phyloP scores from a whole-genome alignment of 2,113 vertebrate genomes.

The Gallinago jamesoni region DNA sequence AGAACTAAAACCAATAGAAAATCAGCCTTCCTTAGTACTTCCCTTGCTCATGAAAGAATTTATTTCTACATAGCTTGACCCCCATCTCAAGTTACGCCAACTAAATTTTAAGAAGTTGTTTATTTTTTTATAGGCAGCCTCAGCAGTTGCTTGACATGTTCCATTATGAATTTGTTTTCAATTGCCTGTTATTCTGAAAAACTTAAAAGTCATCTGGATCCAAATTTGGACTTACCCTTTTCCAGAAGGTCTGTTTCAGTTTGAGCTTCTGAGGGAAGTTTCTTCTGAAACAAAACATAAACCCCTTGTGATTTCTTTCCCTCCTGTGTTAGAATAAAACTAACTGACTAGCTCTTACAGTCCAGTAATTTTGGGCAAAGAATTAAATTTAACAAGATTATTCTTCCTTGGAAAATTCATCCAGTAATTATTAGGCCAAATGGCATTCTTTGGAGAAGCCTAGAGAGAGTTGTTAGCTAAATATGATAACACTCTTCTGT shows the following conservation, averaged over 20 bases:
- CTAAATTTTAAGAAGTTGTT: not conserved
- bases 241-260: not conserved
- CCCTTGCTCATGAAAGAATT: not conserved
- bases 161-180: not conserved
- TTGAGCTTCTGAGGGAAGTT: not conserved
- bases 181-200: not conserved
- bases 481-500: not conserved
- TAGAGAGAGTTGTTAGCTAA: not conserved
- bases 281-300: not conserved
- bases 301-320: not conserved
- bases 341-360: not conserved
- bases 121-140: not conserved
- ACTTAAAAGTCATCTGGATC: not conserved
- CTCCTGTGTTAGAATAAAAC: not conserved
- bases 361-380: not conserved
- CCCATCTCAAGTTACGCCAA: not conserved
- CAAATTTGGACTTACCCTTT: not conserved
- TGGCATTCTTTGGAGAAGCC: not conserved
- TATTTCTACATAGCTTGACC: not conserved
- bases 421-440: not conserved
- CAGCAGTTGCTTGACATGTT: not conserved
- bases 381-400: not conserved
- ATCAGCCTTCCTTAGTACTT: not conserved
- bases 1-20: not conserved
- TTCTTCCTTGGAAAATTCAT: not conserved